Conservation (phyloP, 2,888 invertebrate species). For the Harpagoxenus sublaevis region DNA sequence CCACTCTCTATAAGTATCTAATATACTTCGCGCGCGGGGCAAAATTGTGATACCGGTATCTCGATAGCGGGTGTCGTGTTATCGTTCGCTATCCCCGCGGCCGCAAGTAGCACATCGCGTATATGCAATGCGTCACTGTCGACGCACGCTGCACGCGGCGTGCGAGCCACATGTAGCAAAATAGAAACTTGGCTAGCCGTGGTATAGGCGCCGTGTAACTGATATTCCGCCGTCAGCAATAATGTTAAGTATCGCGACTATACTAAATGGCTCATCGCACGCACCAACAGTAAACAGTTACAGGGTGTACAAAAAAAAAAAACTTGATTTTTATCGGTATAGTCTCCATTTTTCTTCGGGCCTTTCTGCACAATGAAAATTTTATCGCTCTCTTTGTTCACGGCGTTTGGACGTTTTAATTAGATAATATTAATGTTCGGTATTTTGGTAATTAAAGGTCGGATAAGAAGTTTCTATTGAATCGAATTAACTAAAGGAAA, state of each 20-base stretch:
- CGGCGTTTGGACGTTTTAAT: too few relatives aligned
- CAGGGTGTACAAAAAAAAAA: background rate
- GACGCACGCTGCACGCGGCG: constrained; percentile 59
- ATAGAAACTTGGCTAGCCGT: constrained; percentile 69
- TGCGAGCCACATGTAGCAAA: constrained; percentile 67
- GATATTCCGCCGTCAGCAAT: constrained; percentile 67
- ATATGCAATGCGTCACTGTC: constrained; percentile 56
- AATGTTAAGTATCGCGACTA: constrained; percentile 48
- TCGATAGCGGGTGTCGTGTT: constrained; percentile 6
- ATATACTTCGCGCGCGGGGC: background rate
- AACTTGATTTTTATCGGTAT: background rate
- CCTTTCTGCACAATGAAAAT: background rate
- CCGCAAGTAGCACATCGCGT: constrained; percentile 43
- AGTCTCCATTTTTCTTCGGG: background rate
- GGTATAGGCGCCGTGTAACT: constrained; percentile 56
- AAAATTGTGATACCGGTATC: background rate
- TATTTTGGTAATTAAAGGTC: background rate
- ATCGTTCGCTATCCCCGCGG: constrained; percentile 34
- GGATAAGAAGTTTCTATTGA: background rate
- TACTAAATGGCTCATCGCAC: constrained; percentile 36
- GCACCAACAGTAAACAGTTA: background rate
- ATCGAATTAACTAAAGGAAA: background rate
- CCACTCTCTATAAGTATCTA: background rate
- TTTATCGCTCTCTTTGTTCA: background rate
- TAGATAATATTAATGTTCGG: background rate